phyloP scores from a whole-genome alignment of 1,140 invertebrate genomes.

The Himalopsyche phryganea region DNA sequence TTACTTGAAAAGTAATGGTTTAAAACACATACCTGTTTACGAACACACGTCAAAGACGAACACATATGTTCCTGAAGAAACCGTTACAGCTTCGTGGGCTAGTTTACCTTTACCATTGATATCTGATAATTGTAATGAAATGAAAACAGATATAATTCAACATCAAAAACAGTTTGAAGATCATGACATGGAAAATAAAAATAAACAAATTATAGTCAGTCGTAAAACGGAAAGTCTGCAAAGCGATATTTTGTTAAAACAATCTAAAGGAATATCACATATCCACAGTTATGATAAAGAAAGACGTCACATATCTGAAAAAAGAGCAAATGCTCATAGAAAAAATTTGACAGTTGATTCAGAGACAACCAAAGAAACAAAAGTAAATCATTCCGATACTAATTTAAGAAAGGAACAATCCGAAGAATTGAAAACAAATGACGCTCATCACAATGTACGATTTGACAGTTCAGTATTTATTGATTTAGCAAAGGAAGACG shows the following conservation, averaged over 20 bases:
- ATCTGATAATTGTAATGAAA: constrained; percentile 27
- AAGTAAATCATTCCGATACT: neutral
- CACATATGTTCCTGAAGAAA: neutral
- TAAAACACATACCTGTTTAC: too few species aligned
- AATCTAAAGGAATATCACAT: constrained; percentile 14
- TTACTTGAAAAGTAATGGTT: too few species aligned
- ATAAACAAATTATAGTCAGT: constrained; percentile 18
- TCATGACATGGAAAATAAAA: constrained; percentile 27
- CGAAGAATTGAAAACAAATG: neutral
- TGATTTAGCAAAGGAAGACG: too few species aligned
- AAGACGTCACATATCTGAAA: constrained; percentile 16
- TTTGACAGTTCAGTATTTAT: neutral
- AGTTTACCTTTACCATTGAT: constrained; percentile 13
- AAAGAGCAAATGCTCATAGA: neutral
- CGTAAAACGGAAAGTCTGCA: constrained; percentile 9
- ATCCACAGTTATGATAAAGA: constrained; percentile 26
- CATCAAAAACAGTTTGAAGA: constrained; percentile 10
- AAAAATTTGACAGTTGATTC: too few species aligned
- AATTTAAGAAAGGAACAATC: neutral
- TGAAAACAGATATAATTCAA: constrained; percentile 9
- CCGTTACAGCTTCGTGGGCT: neutral
- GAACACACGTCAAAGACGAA: too few species aligned
- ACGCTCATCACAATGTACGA: neutral
- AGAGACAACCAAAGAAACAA: neutral
- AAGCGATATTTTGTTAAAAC: constrained; percentile 8